Evolutionary conservation across 2,888 invertebrate genomes (phyloP), one percentile per base, ranked within the genome.

Genomic region (Lacanobia oleracea): DNA sequence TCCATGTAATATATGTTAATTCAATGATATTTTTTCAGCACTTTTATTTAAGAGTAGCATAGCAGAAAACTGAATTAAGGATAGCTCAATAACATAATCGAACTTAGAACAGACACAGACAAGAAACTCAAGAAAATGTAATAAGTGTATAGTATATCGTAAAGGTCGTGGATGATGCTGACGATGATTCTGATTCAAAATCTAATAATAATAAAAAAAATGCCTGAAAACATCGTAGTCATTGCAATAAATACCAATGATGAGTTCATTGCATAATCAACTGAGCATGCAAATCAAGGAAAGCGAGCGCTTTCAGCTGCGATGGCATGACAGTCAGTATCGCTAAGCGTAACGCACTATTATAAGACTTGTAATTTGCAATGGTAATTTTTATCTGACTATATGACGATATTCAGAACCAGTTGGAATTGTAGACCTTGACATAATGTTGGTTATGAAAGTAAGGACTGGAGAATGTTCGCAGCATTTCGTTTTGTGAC

Each of bases 251-350:
- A 81, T 50, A 51, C 7, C 10, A 63, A 64, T 43, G 50, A 61
- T 50, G 57, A 56, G 27, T 63, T 59, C 48, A 50, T 83, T 75
- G 74, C 64, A 74, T 81, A 78, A 71, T 76, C 63, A 79, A 72
- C 68, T 67, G 51, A 54, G 73, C 77, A 88, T 89, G 88, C 81
- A 87, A 88, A 89, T 87, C 70, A 82, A 82, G 60, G 88, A 88
- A 89, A 88, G 88, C 74, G 72, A 74, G 78, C 74, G 77, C 81
- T 84, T 84, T 83, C 84, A 78, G 82, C 77, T 81, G 67, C 72
- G 57, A 79, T 76, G 60, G 77, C 79, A 79, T 72, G 83, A 59
- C 67, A 67, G 63, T 71, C 33, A 56, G 62, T 66, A 45, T 70
- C 65, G 70, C 21, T 77, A 67, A 57, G 71, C 67, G n/a, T 73